A percentile compares a stretch with the other conserved stretches of the same genome.
Evolutionary conservation across 2,888 invertebrate species (phyloP).

Genomic region (Cerastoderma edule): DNA sequence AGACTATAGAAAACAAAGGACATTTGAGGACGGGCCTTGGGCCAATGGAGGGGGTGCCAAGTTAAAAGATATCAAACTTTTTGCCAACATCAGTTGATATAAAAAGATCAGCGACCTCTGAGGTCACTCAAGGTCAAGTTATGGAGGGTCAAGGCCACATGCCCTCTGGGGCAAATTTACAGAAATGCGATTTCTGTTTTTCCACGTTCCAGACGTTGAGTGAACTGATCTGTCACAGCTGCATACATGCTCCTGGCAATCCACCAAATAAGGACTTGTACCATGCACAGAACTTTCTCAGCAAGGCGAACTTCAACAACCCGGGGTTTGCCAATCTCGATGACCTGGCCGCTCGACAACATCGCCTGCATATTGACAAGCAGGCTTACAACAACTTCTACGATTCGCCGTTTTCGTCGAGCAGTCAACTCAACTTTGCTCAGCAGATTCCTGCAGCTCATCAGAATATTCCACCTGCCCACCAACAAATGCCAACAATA

Average conservation of each 20-base stretch:
- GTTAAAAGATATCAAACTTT: too few species aligned
- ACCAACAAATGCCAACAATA: constrained; percentile 3
- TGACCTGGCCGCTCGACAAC: constrained; percentile 9
- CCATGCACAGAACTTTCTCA: constrained; percentile 12
- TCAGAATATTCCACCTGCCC: constrained; percentile 18
- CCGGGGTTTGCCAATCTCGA: constrained; percentile 12
- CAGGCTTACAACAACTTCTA: constrained; percentile 17
- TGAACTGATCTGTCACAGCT: constrained; percentile 19
- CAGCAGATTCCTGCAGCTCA: constrained; percentile 18
- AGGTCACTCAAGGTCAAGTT: too few species aligned
- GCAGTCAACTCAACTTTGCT: constrained; percentile 13
- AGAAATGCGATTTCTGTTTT: constrained; percentile 20
- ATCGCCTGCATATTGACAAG: background rate
- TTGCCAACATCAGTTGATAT: too few species aligned
- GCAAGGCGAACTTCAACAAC: constrained; percentile 19
- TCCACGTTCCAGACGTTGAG: constrained; percentile 4
- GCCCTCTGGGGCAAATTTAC: constrained; percentile 6
- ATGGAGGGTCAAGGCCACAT: constrained; percentile 19
- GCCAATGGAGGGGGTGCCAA: too few species aligned
- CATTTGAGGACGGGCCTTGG: too few species aligned
- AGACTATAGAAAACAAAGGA: too few species aligned
- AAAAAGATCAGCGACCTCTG: too few species aligned
- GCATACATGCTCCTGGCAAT: constrained; percentile 16
- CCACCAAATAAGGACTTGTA: constrained; percentile 13
- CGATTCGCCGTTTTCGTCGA: constrained; percentile 15